phyloP scores from a whole-genome alignment of 2,888 invertebrate genomes.

The Rosalia funebris region DNA sequence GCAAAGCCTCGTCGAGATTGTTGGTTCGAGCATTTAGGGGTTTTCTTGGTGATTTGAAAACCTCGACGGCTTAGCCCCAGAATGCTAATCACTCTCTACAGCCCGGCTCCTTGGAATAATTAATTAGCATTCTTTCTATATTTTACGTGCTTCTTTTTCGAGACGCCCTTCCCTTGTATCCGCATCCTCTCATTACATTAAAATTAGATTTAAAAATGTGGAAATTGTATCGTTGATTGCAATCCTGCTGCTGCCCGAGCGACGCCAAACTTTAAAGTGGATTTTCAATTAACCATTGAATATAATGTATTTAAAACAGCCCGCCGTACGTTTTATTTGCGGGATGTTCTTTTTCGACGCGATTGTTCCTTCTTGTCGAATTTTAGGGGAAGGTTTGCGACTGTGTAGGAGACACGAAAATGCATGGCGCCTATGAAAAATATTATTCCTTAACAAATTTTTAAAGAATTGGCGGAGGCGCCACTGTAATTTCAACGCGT shows the following conservation, averaged over 20 bases:
- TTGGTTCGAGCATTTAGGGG: constrained; percentile 32
- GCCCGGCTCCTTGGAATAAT: constrained; percentile 69
- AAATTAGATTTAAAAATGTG: constrained; percentile 66
- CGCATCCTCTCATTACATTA: constrained; percentile 60
- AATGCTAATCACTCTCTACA: constrained; percentile 68
- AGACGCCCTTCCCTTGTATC: constrained; percentile 53
- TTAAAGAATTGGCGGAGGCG: no score
- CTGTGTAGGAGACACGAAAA: no score
- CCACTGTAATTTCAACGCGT: no score
- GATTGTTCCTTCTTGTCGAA: not conserved
- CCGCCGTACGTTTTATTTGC: constrained; percentile 14
- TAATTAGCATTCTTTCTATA: constrained; percentile 71
- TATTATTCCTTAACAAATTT: no score
- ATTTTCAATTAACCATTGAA: constrained; percentile 65
- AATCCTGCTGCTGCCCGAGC: constrained; percentile 52
- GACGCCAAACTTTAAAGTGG: constrained; percentile 62
- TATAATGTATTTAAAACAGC: constrained; percentile 60
- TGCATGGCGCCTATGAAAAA: no score
- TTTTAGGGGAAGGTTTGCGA: no score
- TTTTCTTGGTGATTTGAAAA: constrained; percentile 40
- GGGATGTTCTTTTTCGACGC: constrained; percentile 2
- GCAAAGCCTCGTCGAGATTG: constrained; percentile 32
- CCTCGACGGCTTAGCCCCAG: constrained; percentile 51
- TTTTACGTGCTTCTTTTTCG: constrained; percentile 62
- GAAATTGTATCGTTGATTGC: constrained; percentile 66